These are phyloP conservation scores for Raja brachyura DNA, from an alignment of 2,113 vertebrate genomes.

Conservation along the genomic window DNA sequence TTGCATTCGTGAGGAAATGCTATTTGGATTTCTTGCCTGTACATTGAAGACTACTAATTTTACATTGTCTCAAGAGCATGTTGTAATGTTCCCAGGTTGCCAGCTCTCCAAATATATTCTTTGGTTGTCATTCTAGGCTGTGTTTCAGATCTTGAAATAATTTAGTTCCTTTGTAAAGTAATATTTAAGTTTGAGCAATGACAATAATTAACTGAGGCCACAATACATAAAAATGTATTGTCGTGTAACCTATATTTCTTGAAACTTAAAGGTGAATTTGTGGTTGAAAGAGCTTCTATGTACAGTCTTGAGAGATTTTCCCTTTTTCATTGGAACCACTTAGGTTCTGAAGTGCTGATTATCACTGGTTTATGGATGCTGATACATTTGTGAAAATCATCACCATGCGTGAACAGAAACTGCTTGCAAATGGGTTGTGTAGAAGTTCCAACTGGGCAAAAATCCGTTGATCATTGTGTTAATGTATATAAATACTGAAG, in stretches of 20 bases:
- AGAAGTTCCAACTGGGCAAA: background rate
- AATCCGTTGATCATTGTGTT: slow-evolving; percentile 5
- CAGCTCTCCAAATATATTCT: background rate
- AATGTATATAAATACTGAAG: slow-evolving; percentile 27
- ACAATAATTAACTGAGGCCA: background rate
- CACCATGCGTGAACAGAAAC: background rate
- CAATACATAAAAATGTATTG: background rate
- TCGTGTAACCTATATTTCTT: background rate
- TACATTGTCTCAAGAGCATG: background rate
- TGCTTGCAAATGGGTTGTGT: slow-evolving; percentile 13
- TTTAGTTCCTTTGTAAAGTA: background rate
- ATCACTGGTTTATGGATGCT: background rate
- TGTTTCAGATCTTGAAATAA: slow-evolving; percentile 1
- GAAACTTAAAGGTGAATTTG: background rate
- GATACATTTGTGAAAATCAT: background rate
- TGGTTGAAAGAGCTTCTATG: background rate
- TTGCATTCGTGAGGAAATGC: background rate
- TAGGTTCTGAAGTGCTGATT: background rate
- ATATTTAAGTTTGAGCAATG: background rate
- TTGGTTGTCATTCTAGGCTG: too few relatives aligned
- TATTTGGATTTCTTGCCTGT: slow-evolving; percentile 8
- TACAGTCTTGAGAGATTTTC: background rate
- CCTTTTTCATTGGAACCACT: slow-evolving; percentile 26
- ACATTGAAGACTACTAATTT: background rate
- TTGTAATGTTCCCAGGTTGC: too few relatives aligned